Evolutionary conservation across 1,140 invertebrate species (phyloP), one percentile per base, ranked within the genome.

Genomic region (Chelonus insularis): DNA sequence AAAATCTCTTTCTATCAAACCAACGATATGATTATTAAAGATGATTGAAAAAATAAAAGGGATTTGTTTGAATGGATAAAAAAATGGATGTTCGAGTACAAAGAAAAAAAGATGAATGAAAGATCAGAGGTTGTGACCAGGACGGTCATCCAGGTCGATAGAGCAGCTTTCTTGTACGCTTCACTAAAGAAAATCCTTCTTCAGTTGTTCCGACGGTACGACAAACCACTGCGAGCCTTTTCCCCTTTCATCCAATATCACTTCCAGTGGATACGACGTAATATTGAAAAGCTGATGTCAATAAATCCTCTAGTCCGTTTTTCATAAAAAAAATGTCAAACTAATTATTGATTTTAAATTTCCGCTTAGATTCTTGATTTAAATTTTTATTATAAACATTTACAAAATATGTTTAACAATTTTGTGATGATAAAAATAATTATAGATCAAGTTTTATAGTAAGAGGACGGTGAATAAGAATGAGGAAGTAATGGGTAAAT

Each of bases 131-230:
- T 63, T 57, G 32, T 14, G 50, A 39, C 20, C 34, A 11, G 12
- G n/a, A 16, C 18, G 50, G 58, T 60, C 58, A 60, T 43, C 21
- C 18, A 60, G 50, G 69, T 56, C 65, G 67, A 71, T 71, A 69
- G 66, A 68, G 69, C 63, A 62, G 65, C 67, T 66, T 62, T 63
- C 64, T 68, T 70, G 65, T 70, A 73, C 65, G 72, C 64, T 71
- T 59, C 65, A 63, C 63, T 67, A 69, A 70, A 68, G 68, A 69
- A 66, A 68, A 67, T 69, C 67, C 67, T 70, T 68, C 62, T 45
- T 68, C 41, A 32, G 37, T 57, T 9, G 16, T 36, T 23, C 59
- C 18, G 12, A 9, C 41, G 41, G 23, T 41, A 23, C 29, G 25
- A 20, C 55, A 25, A 11, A 23, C 45, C 45, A 48, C 23, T 11